These are phyloP conservation scores for Macrophya annulata DNA, from an alignment of 2,888 invertebrate genomes.

Conservation along the genomic window DNA sequence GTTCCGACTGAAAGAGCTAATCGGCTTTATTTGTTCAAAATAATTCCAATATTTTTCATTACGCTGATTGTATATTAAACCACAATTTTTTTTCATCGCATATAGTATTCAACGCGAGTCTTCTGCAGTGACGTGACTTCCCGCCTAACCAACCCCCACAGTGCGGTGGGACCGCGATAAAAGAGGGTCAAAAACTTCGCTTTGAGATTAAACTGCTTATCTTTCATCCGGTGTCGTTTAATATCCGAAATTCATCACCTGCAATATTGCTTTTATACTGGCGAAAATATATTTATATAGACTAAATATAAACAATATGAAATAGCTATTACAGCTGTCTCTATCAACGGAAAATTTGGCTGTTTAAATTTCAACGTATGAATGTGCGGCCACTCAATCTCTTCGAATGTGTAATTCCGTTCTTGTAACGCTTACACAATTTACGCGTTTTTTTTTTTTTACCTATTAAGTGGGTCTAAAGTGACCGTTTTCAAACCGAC, in stretches of 20 bases:
- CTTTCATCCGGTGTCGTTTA: not conserved
- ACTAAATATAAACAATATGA: not conserved
- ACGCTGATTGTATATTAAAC: constrained; percentile 18
- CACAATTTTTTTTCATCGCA: constrained; percentile 1
- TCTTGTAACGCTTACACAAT: too few species aligned
- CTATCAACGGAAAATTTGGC: not conserved
- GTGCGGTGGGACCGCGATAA: not conserved
- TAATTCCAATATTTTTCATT: constrained; percentile 56
- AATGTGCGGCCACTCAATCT: not conserved
- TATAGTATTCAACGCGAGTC: constrained; percentile 17
- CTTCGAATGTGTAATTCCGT: too few species aligned
- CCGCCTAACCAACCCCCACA: not conserved
- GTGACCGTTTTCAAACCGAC: too few species aligned
- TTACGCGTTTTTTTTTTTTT: too few species aligned
- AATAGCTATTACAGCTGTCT: not conserved
- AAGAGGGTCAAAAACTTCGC: not conserved
- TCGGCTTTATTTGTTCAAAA: constrained; percentile 52
- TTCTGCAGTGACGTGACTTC: constrained; percentile 11
- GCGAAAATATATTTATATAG: not conserved
- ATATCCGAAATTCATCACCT: constrained; percentile 29
- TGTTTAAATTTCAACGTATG: not conserved
- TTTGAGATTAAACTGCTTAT: constrained; percentile 24
- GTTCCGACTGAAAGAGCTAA: not conserved
- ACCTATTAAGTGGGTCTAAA: too few species aligned
- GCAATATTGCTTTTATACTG: not conserved